A percentile compares a stretch with the other conserved stretches of the same genome.
Evolutionary conservation across 2,888 invertebrate species (phyloP).

Genomic region (Polymixis lichenea): DNA sequence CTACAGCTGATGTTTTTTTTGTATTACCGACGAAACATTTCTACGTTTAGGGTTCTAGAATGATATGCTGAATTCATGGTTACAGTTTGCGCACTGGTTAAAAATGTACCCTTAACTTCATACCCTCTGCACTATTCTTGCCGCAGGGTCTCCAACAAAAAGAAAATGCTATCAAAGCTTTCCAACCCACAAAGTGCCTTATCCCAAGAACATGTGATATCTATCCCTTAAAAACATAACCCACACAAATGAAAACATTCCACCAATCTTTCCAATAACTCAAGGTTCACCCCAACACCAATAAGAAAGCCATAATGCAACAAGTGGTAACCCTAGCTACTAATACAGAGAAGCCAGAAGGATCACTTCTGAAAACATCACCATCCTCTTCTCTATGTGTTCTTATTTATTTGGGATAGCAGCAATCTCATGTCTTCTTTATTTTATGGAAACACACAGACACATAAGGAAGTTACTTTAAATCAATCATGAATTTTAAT

Average conservation of each 20-base stretch:
- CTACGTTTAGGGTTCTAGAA: too few species aligned
- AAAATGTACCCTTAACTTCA: too few species aligned
- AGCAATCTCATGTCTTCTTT: not conserved
- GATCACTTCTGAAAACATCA: not conserved
- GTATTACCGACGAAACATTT: too few species aligned
- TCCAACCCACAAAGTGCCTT: conserved; percentile 6
- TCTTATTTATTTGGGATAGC: not conserved
- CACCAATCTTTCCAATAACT: conserved; percentile 34
- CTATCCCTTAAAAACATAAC: conserved; percentile 28
- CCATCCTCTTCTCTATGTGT: not conserved
- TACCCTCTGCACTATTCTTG: not conserved
- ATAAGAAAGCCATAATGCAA: conserved; percentile 59
- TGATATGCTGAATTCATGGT: too few species aligned
- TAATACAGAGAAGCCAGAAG: conserved; percentile 31
- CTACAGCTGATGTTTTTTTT: too few species aligned
- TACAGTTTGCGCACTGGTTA: too few species aligned
- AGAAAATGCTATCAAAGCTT: not conserved
- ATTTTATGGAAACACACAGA: too few species aligned
- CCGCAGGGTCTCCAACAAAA: not conserved
- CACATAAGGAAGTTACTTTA: too few species aligned
- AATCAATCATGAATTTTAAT: too few species aligned
- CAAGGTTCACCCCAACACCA: conserved; percentile 34
- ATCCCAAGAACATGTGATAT: conserved; percentile 3
- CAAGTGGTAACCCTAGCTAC: conserved; percentile 54
- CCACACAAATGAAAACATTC: conserved; percentile 34